Base-by-base conservation (phyloP, 2,113 vertebrate species). In the Gila orcuttii region DNA sequence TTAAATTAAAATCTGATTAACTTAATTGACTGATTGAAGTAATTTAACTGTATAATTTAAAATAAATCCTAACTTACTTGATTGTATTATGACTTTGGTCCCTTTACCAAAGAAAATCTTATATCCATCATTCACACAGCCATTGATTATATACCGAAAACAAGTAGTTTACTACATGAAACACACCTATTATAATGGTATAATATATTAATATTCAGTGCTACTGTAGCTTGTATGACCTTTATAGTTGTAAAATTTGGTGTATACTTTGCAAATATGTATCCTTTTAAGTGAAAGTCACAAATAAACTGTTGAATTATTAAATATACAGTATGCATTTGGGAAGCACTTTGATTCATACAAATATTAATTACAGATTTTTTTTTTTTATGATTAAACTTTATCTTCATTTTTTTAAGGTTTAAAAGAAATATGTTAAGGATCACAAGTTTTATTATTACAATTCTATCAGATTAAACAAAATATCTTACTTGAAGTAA, bases 401-500 rank as follows among this genome's bases (percentile, higher is more conserved):
- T n/a, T 45, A 39, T 74, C 42, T 45, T 66, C 15, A 17, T 8
- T 17, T 68, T 66, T 12, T 21, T 69, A 19, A 55, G 17, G 52
- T 69, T 36, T 36, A 33, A 55, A 55, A 71, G 19, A 4, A 28
- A 21, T 77, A 17, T 31, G 17, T 31, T 10, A 33, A 19, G 45
- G 15, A 33, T 42, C 3, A 50, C 1, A 15, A 6, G 7, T 50
- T 52, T 15, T 36, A 36, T 79, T 11, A 15, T 17, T 21, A 55
- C 25, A 1, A 17, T 77, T 4, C 1, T 55, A 21, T 57, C 9
- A 11, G 10, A 25, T 42, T 0, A 62, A 71, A 59, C 73, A 23
- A 17, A 71, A 25, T 74, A 1, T 77, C 75, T 87, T 87, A 87
- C 85, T 82, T 76, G 62, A 71, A n/a, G 69, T 33, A 57, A 84